phyloP scores from a whole-genome alignment of 2,888 invertebrate genomes.

The Agonopterix arenella region DNA sequence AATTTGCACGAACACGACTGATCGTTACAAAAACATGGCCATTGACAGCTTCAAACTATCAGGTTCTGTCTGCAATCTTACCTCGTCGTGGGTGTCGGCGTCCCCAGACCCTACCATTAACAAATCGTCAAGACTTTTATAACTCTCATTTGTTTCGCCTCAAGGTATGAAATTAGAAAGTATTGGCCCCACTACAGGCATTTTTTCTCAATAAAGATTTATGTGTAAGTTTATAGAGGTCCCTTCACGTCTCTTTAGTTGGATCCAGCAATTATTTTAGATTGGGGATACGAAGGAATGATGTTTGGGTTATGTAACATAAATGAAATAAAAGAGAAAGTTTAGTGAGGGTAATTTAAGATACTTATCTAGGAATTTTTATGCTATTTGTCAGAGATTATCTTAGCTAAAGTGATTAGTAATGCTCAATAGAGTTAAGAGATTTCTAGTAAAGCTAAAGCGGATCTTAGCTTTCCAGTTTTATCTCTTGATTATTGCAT shows the following conservation, averaged over 20 bases:
- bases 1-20: not conserved
- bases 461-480: too few species aligned
- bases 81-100: constrained; percentile 22
- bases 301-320: constrained; percentile 34
- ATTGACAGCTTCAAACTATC: constrained; percentile 1
- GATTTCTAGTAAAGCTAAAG: too few species aligned
- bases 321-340: constrained; percentile 43
- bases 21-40: not conserved
- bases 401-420: too few species aligned
- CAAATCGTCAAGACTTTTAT: constrained; percentile 49
- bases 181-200: constrained; percentile 34
- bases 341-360: constrained; percentile 30
- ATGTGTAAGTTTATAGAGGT: constrained; percentile 41
- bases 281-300: constrained; percentile 32
- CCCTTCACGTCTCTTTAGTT: constrained; percentile 25
- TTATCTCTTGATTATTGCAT: too few species aligned
- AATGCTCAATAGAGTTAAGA: too few species aligned
- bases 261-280: constrained; percentile 48
- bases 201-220: constrained; percentile 59
- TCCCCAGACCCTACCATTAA: constrained; percentile 27
- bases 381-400: not conserved
- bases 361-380: constrained; percentile 21
- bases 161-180: constrained; percentile 71
- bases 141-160: constrained; percentile 59
- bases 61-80: not conserved